Base-by-base conservation (phyloP, 1,140 invertebrate species). In the Magallana ariakensis region DNA sequence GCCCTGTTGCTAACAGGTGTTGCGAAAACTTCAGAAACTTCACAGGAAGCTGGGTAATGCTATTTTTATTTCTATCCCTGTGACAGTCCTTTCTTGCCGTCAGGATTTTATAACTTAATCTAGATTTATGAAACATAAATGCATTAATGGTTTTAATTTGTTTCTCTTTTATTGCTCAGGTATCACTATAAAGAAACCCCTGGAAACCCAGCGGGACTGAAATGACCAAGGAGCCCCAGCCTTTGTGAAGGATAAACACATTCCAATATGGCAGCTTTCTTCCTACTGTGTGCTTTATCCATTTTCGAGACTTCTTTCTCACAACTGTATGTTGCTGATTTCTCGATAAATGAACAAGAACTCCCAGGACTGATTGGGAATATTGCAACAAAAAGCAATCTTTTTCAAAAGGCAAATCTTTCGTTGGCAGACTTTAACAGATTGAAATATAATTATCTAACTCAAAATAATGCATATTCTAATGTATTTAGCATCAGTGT, bases 391-490 rank as follows among this genome's bases (percentile, higher is more conserved):
- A 56, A 7, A 54, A 82, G 80, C 11, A 82, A 82, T 54, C 46
- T 82, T 53, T 1, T 56, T 19, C 66, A 75, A 10, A 75, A 75
- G 13, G 80, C 80, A 55, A 82, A 82, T 16, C 46, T 55, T 8
- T 55, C 80, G 2, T n/a, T 16, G 1, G 80, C 46, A 9, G 80
- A 22, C 5, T 81, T 53, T 54, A 54, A 46, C 80, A 81, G 46
- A 53, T 84, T 92, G 33, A 83, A 86, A 54, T 92, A 90, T 85
- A 87, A 85, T n/a, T 90, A 91, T 85, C 89, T 91, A n/a, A 75
- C 86, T 13, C 56, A 75, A n/a, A 87, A 88, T 83, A 57, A 56
- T 13, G 84, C 80, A 26, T 57, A 62, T 87, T 70, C 60, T 87
- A 85, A 26, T 22, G 22, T 66, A 33, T 90, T 92, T 57, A 87